Base-by-base conservation (phyloP, 2,797 vertebrate genomes). In the Mormyrus hasselquistii region DNA sequence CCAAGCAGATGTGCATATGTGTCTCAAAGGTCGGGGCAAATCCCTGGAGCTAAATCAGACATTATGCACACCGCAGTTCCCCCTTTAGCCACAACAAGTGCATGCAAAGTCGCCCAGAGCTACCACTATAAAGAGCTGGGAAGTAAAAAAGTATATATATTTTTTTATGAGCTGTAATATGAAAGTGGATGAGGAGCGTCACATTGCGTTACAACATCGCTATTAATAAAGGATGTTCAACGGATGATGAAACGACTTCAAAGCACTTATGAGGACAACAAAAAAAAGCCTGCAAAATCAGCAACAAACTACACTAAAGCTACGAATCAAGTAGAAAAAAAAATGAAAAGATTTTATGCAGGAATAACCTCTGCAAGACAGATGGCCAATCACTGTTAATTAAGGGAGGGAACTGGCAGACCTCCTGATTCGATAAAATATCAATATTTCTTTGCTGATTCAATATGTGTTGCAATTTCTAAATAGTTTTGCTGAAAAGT, bases 141-240 rank as follows among this genome's bases (percentile, higher is more conserved):
- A n/a, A 44, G 34, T 79, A 79, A 25, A 41, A 76, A 41, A 25
- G 3, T 29, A 65, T 65, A 34, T 19, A 52, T 53, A 59, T 22
- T 22, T 22, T n/a, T 79, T 53, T 38, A 88, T 14, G 49, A 55
- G 1, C 12, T 55, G 34, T 25, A 34, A 88, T 88, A 87, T 14
- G 25, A 44, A 49, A 47, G 47, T 22, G 52, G 50, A 29, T 9
- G 29, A 89, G 47, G 50, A 6, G 9, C 4, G 0, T 25, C n/a
- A 50, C 47, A 38, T 50, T 49, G 47, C 65, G 1, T 16, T 47
- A 57, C 59, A 50, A 10, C 2, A 5, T 41, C 14, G 5, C 14
- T 29, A 87, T 87, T 65, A 62, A 65, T 69, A 87, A 89, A 57
- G 44, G 85, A 82, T 87, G 44, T 62, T 7, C n/a, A 44, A 29